Evolutionary conservation across 1,140 invertebrate species (phyloP).

Genomic region (Diachasma alloeum): DNA sequence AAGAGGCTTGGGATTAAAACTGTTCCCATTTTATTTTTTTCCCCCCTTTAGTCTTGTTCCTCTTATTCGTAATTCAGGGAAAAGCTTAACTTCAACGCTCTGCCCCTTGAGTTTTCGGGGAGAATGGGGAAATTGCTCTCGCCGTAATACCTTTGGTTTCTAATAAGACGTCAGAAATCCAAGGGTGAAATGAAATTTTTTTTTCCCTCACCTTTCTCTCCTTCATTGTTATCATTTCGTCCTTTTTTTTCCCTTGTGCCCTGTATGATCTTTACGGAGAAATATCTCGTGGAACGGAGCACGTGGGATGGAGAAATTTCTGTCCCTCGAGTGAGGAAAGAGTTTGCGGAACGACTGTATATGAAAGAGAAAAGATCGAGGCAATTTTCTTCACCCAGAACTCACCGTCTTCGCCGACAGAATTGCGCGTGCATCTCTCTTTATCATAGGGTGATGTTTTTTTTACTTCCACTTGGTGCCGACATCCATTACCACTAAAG

Average conservation of each 20-base stretch:
- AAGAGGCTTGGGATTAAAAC: neutral
- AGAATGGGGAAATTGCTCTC: neutral
- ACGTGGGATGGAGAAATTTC: neutral
- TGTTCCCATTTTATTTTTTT: neutral
- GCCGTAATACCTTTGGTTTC: neutral
- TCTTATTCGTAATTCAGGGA: neutral
- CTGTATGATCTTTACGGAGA: neutral
- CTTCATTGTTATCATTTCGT: neutral
- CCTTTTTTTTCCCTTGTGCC: neutral
- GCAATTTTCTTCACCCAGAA: neutral
- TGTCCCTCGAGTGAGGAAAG: neutral
- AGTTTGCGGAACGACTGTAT: neutral
- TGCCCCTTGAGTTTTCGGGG: neutral
- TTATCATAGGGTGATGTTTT: neutral
- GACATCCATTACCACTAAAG: conserved; percentile 1
- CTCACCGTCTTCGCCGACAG: neutral
- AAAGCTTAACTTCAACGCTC: neutral
- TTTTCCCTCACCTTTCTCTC: neutral
- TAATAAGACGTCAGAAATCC: conserved; percentile 3
- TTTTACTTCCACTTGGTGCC: neutral
- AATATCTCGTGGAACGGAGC: neutral
- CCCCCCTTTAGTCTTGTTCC: neutral
- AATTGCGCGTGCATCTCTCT: neutral
- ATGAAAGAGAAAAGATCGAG: neutral
- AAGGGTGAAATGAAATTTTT: neutral